Evolutionary conservation across 2,888 invertebrate species (phyloP), one percentile per base, ranked within the genome.

Genomic region (Torymus texanus): DNA sequence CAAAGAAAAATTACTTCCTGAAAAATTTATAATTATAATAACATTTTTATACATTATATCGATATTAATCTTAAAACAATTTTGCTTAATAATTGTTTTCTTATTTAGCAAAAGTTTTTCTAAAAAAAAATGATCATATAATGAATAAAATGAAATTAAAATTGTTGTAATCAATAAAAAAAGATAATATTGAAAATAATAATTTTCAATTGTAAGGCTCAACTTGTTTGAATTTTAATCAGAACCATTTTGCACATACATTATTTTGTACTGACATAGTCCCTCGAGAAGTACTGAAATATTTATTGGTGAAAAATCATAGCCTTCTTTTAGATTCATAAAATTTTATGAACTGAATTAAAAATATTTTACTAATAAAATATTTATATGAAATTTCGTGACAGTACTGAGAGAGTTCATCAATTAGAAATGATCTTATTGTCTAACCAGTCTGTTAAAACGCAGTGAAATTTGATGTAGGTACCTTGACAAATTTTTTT

Each of bases 391-490:
- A 21, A 11, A 18, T 63, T 59, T 67, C n/a, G 16, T 16, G n/a
- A 73, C 50, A 56, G 10, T 18, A 0, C 21, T 50, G 59, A n/a
- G 18, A 51, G 24, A 16, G 16, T 68, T 68, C 29, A 41, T 55
- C 18, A 67, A 65, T 79, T 59, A 61, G 29, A 50, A 24, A 75
- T 16, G 50, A 63, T 68, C 67, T 79, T 81, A 79, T 65, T 70
- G 58, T 71, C 75, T 79, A 79, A 75, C 66, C 79, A 81, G 82
- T 80, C 77, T 77, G 16, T 72, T 14, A 75, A 41, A 70, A 18
- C 4, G 41, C 12, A 59, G 51, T 67, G 75, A 12, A 56, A 14
- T 56, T 71, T 66, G 14, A 71, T 77, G 18, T 12, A 63, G 16
- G 29, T 51, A 24, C 41, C 12, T 18, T 72, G 21, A 51, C n/a